phyloP scores from a whole-genome alignment of 2,113 vertebrate genomes.

The Parus major region DNA sequence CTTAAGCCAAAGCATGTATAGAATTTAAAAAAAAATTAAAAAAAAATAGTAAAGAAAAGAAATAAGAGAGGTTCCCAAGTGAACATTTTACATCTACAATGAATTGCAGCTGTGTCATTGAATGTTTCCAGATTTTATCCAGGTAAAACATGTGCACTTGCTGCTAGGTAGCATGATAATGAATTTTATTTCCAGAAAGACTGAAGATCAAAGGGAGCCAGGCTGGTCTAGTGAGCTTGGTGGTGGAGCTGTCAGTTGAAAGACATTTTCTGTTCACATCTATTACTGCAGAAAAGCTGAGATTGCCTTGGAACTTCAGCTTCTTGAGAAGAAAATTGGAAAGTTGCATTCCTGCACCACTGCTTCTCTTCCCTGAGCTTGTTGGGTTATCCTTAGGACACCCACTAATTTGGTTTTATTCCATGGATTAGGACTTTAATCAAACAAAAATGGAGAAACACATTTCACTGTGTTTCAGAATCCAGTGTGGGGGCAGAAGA shows the following conservation, averaged over 20 bases:
- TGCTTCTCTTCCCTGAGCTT: background rate
- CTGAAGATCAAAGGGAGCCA: background rate
- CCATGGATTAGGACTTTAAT: background rate
- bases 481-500: background rate
- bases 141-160: background rate
- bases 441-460: background rate
- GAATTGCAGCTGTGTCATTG: background rate
- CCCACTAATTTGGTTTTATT: background rate
- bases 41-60: too few species aligned
- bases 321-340: background rate
- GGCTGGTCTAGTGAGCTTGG: background rate
- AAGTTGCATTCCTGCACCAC: background rate
- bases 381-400: background rate
- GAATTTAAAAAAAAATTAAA: background rate
- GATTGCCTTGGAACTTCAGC: background rate
- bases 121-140: background rate
- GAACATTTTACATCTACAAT: background rate
- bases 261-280: background rate
- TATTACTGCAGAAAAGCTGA: background rate
- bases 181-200: conserved; percentile 17
- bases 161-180: background rate
- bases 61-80: background rate
- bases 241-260: conserved; percentile 4
- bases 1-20: background rate
- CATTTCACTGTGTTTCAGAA: background rate